phyloP scores from a whole-genome alignment of 2,888 invertebrate species.

The Drosophila lacicola region DNA sequence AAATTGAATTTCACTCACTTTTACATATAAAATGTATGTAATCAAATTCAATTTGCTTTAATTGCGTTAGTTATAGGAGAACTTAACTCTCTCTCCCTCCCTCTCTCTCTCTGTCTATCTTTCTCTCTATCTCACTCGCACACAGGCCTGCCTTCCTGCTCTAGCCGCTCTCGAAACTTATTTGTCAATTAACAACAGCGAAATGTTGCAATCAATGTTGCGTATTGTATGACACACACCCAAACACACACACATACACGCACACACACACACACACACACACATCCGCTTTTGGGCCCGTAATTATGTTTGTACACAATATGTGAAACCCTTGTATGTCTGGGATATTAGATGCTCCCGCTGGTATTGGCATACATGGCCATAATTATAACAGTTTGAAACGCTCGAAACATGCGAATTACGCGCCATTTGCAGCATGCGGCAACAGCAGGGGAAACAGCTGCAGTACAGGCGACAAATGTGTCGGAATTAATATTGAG shows the following conservation, averaged over 20 bases:
- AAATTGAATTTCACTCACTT: constrained; percentile 55
- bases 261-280: constrained; percentile 10
- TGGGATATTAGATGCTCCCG: constrained; percentile 53
- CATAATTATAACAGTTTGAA: constrained; percentile 63
- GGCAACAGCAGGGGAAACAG: neutral
- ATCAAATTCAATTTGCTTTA: constrained; percentile 75
- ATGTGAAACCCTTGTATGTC: constrained; percentile 19
- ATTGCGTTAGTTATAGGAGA: constrained; percentile 47
- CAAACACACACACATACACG: constrained; percentile 11
- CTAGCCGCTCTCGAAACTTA: constrained; percentile 37
- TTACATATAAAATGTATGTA: constrained; percentile 43
- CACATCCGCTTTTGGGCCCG: neutral
- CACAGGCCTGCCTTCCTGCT: neutral
- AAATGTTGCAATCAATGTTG: constrained; percentile 77
- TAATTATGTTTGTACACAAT: constrained; percentile 20
- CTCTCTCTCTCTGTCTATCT: neutral
- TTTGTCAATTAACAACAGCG: constrained; percentile 75
- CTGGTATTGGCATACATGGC: constrained; percentile 52
- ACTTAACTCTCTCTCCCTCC: no score
- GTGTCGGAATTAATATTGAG: constrained; percentile 1
- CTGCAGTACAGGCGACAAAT: constrained; percentile 44
- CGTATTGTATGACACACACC: constrained; percentile 36
- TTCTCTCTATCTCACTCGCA: neutral
- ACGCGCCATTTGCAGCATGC: constrained; percentile 30
- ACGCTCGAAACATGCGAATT: constrained; percentile 71